A percentile compares a stretch with the other conserved stretches of the same genome.
Evolutionary conservation across 2,113 vertebrate species (phyloP).

Genomic region (Sclerurus mexicanus): DNA sequence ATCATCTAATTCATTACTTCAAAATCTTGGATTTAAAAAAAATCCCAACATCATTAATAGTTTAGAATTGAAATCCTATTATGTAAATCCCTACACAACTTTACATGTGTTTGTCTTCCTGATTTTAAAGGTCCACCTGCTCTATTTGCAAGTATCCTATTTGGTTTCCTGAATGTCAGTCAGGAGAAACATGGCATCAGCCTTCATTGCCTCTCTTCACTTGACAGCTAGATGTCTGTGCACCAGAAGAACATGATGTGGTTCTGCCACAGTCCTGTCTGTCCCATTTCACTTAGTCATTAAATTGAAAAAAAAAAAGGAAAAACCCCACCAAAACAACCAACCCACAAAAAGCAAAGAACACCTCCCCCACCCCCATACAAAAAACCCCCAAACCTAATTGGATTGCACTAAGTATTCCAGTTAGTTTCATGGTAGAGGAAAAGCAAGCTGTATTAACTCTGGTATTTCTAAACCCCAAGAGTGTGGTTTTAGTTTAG

Average conservation of each 20-base stretch:
- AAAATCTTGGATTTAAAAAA: neutral
- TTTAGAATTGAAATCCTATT: neutral
- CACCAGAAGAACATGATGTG: neutral
- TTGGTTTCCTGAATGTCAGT: neutral
- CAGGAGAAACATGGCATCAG: neutral
- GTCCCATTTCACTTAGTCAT: neutral
- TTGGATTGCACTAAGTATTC: neutral
- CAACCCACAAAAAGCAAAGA: neutral
- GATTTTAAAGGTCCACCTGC: neutral
- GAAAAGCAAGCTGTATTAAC: neutral
- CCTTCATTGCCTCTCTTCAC: neutral
- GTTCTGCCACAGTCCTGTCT: neutral
- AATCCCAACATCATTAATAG: rapidly evolving
- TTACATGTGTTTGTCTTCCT: neutral
- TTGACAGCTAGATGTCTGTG: neutral
- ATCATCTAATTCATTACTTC: neutral
- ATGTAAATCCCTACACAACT: neutral
- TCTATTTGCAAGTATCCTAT: neutral
- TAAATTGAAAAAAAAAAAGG: neutral
- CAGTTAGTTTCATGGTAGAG: neutral
- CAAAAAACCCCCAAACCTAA: neutral
- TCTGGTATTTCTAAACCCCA: neutral
- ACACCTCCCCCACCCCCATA: neutral
- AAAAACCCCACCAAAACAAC: neutral
- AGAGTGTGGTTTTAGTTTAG: neutral